A percentile compares a stretch with the other conserved stretches of the same genome.
Conservation (phyloP, 2,113 vertebrate genomes). For the Pimephales promelas region DNA sequence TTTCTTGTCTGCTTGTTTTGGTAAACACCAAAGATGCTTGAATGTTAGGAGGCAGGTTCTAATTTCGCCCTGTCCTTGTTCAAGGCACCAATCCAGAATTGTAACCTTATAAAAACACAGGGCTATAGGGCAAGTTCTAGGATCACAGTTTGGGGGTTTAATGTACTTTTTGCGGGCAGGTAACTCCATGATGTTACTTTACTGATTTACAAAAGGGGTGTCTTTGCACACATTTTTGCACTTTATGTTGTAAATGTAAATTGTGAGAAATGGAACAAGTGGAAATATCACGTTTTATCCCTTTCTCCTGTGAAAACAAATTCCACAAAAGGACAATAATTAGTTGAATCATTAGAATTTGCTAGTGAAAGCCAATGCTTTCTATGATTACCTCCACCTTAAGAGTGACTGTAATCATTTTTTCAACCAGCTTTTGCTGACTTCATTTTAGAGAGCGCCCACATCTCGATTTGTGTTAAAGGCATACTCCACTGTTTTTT, state of each 20-base stretch:
- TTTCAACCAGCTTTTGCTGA: neutral
- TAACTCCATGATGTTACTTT: neutral
- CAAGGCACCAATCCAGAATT: slow-evolving; percentile 19
- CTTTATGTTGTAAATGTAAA: neutral
- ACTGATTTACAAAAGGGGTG: neutral
- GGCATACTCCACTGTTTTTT: too few relatives aligned
- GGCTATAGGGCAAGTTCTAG: neutral
- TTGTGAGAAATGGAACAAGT: neutral
- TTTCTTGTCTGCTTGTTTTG: neutral
- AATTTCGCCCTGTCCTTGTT: neutral
- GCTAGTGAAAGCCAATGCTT: neutral
- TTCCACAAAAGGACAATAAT: neutral
- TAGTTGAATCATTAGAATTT: neutral
- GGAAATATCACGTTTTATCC: neutral
- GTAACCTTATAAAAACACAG: slow-evolving; percentile 30
- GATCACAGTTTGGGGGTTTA: neutral
- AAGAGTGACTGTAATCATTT: neutral
- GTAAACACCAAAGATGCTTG: neutral
- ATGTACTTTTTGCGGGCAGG: neutral
- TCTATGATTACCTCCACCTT: neutral
- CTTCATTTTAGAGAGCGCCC: neutral
- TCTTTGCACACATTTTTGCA: neutral
- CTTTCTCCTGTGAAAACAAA: neutral
- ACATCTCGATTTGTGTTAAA: neutral
- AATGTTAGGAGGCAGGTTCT: slow-evolving; percentile 1